Evolutionary conservation across 2,888 invertebrate genomes (phyloP).

Genomic region (Drosophila demipolita): DNA sequence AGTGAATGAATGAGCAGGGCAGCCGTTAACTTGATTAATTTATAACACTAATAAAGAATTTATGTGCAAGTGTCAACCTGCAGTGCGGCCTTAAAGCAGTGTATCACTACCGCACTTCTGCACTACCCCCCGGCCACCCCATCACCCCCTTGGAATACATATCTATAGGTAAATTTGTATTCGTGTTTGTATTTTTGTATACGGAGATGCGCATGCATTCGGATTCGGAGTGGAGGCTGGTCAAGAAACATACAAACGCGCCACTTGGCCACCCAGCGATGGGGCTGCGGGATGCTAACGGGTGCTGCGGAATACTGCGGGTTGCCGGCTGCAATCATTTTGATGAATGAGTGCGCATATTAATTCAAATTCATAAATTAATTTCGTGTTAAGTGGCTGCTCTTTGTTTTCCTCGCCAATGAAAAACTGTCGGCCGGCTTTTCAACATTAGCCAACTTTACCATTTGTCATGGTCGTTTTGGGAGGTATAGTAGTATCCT

Average conservation of each 20-base stretch:
- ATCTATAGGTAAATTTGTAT: neutral
- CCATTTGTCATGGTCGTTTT: conserved; percentile 26
- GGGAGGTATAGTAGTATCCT: neutral
- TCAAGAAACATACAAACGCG: conserved; percentile 57
- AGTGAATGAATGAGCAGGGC: conserved; percentile 27
- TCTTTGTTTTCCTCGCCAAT: conserved; percentile 32
- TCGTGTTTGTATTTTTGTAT: neutral
- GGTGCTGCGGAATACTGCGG: conserved; percentile 2
- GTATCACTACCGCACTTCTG: conserved; percentile 6
- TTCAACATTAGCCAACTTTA: conserved; percentile 16
- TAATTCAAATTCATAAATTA: conserved; percentile 79
- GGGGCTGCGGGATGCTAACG: neutral
- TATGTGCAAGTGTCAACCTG: conserved; percentile 78
- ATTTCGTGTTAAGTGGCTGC: conserved; percentile 64
- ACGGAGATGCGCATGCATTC: conserved; percentile 3
- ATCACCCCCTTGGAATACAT: neutral
- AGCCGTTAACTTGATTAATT: conserved; percentile 77
- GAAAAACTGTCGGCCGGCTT: conserved; percentile 62
- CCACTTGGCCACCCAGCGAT: conserved; percentile 1
- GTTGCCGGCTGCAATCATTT: conserved; percentile 56
- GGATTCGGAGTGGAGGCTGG: conserved; percentile 58
- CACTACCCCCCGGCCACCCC: neutral
- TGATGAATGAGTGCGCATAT: conserved; percentile 80
- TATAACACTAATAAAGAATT: conserved; percentile 80
- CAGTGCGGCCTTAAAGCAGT: conserved; percentile 61